A percentile compares a stretch with the other conserved stretches of the same genome.
Evolutionary conservation across 2,113 vertebrate species (phyloP).

Genomic region (Cercopithecus mona): DNA sequence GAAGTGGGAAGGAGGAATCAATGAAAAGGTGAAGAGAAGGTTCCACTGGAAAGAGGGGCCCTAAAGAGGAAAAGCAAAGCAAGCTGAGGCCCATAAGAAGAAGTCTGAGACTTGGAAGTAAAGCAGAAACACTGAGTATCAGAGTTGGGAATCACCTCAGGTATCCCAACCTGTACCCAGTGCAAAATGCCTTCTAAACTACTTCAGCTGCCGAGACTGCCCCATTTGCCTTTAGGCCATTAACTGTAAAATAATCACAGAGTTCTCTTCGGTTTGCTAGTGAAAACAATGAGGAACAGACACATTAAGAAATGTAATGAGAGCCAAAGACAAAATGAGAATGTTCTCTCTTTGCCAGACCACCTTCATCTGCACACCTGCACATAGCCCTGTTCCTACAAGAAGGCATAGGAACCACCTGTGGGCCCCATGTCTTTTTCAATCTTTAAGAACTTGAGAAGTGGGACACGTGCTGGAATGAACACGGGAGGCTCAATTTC

Average conservation of each 20-base stretch:
- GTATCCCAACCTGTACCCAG: too few relatives aligned
- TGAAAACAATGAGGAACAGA: neutral
- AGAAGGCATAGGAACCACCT: neutral
- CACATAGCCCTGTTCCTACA: neutral
- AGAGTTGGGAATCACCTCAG: neutral
- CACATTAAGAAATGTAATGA: neutral
- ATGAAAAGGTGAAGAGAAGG: neutral
- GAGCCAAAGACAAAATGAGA: constrained; percentile 21
- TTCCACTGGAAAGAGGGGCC: neutral
- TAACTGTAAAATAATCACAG: neutral
- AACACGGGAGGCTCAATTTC: neutral
- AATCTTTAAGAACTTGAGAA: neutral
- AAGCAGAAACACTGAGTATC: neutral
- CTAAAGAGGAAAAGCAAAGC: neutral
- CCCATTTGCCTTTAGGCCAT: neutral
- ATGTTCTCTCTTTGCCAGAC: neutral
- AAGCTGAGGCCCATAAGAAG: neutral
- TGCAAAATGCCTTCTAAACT: neutral
- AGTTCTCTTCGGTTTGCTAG: neutral
- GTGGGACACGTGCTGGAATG: neutral
- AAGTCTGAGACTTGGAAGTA: neutral
- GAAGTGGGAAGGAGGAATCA: neutral
- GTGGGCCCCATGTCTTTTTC: neutral
- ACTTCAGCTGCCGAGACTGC: neutral
- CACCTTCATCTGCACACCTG: neutral